phyloP scores from a whole-genome alignment of 2,888 invertebrate genomes.

The Melinopterus prodromus region DNA sequence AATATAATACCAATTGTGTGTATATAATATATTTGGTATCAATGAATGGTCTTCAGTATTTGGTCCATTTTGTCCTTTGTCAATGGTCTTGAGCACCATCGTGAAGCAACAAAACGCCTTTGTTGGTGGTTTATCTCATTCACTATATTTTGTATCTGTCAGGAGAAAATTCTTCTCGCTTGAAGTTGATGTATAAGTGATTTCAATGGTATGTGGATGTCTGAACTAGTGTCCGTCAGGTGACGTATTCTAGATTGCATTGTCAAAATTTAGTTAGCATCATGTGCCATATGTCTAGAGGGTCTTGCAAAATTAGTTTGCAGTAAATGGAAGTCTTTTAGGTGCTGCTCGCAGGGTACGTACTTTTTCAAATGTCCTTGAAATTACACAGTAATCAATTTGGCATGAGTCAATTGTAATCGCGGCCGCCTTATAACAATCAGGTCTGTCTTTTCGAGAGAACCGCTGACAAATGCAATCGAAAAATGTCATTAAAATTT shows the following conservation, averaged over 20 bases:
- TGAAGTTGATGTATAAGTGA: background rate
- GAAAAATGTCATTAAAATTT: conserved; percentile 37
- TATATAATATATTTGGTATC: too few species aligned
- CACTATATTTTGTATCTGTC: background rate
- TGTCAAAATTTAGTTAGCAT: conserved; percentile 19
- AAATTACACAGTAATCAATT: background rate
- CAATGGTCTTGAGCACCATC: too few species aligned
- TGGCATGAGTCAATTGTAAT: background rate
- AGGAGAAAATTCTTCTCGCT: background rate
- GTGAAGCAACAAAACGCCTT: too few species aligned
- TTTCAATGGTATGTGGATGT: background rate
- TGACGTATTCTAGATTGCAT: conserved; percentile 13
- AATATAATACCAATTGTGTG: too few species aligned
- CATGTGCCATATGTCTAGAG: conserved; percentile 15
- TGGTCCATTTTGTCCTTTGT: too few species aligned
- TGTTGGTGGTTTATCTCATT: background rate
- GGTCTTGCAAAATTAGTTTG: conserved; percentile 18
- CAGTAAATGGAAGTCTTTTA: conserved; percentile 13
- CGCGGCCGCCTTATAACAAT: background rate
- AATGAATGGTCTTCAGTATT: too few species aligned
- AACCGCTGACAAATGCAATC: conserved; percentile 31
- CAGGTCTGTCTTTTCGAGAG: conserved; percentile 5
- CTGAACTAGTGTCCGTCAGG: background rate
- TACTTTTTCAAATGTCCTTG: background rate
- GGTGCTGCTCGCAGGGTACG: conserved; percentile 12